Evolutionary conservation across 2,888 invertebrate genomes (phyloP).

Genomic region (Argyresthia goedartella): DNA sequence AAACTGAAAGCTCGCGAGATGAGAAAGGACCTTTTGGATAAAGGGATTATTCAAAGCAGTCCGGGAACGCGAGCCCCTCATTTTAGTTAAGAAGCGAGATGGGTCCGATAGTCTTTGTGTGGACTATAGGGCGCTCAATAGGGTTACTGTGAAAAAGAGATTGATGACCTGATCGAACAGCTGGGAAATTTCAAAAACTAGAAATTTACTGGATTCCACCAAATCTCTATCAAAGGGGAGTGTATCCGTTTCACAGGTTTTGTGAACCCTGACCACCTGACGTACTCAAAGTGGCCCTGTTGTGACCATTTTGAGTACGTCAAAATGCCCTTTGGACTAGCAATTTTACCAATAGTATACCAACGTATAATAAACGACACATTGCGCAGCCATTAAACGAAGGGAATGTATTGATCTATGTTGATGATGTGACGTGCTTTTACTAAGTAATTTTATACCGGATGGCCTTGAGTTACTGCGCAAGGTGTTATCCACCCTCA

Average conservation of each 20-base stretch:
- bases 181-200: too few species aligned
- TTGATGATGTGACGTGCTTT: neutral
- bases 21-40: too few species aligned
- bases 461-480: neutral
- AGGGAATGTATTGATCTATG: neutral
- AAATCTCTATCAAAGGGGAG: neutral
- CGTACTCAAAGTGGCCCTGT: too few species aligned
- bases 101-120: too few species aligned
- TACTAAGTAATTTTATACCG: neutral
- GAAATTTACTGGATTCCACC: neutral
- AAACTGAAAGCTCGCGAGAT: too few species aligned
- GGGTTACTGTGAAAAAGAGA: too few species aligned
- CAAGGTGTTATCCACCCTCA: neutral
- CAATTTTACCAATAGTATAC: neutral
- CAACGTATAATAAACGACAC: neutral
- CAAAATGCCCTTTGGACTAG: neutral
- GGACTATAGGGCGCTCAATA: too few species aligned
- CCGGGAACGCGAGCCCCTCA: too few species aligned
- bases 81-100: too few species aligned
- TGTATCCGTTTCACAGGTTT: neutral
- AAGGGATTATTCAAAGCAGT: too few species aligned
- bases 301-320: neutral
- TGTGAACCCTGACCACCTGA: neutral
- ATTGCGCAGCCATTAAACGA: neutral
- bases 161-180: too few species aligned